Conservation (phyloP, 2,113 vertebrate species). For the Bothrops jararaca region DNA sequence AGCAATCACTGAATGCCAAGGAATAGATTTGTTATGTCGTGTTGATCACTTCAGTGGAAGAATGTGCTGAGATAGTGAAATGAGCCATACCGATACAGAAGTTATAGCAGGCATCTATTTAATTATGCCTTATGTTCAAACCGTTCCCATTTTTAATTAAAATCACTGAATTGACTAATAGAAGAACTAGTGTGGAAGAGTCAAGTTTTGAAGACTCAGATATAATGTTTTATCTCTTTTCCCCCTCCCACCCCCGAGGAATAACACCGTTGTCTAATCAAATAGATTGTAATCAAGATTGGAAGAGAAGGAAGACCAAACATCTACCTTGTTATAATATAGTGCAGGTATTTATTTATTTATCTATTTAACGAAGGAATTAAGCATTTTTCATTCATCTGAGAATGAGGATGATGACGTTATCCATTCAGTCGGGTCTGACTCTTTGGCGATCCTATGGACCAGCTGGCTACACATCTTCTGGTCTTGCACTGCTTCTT, state of each 20-base stretch:
- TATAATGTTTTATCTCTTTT: slow-evolving; percentile 62
- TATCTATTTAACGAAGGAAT: slow-evolving; percentile 50
- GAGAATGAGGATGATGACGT: slow-evolving; percentile 20
- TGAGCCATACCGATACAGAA: slow-evolving; percentile 37
- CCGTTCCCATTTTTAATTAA: slow-evolving; percentile 70
- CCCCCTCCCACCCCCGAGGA: slow-evolving; percentile 53
- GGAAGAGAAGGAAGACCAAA: slow-evolving; percentile 64
- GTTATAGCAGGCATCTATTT: slow-evolving; percentile 62
- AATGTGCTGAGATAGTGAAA: slow-evolving; percentile 38
- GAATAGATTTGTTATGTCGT: slow-evolving; percentile 51
- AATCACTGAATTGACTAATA: slow-evolving; percentile 66
- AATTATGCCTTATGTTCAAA: slow-evolving; percentile 59
- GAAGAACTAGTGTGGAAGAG: slow-evolving; percentile 56
- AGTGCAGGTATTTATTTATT: slow-evolving; percentile 5
- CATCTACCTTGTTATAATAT: slow-evolving; percentile 52
- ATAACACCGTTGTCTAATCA: slow-evolving; percentile 55
- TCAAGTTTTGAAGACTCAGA: slow-evolving; percentile 62
- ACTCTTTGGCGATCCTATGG: background rate
- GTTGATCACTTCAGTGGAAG: slow-evolving; percentile 40
- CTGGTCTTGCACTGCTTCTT: background rate
- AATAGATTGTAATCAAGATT: slow-evolving; percentile 74
- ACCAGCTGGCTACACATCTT: background rate
- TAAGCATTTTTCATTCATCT: slow-evolving; percentile 60
- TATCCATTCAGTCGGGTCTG: background rate
- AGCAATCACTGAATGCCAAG: slow-evolving; percentile 45